Conservation (phyloP, 1,140 invertebrate genomes). For the Rhysida immarginata region DNA sequence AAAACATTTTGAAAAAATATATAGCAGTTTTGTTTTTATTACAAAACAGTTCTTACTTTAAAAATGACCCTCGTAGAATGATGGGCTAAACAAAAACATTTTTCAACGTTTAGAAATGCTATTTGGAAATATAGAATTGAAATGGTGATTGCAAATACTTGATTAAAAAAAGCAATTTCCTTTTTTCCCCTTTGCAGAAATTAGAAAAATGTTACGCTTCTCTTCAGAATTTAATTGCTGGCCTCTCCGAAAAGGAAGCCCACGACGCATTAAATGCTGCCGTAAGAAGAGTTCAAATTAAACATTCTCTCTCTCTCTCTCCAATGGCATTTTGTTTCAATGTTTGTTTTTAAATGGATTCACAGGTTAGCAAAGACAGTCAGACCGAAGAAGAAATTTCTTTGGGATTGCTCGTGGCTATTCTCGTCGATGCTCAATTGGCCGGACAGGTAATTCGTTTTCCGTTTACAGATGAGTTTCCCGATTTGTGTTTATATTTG, state of each 20-base stretch:
- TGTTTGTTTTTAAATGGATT: not conserved
- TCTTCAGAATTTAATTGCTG: constrained; percentile 56
- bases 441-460: constrained; percentile 54
- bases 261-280: constrained; percentile 78
- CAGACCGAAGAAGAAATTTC: constrained; percentile 79
- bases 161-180: too few species aligned
- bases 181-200: too few species aligned
- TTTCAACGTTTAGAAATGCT: too few species aligned
- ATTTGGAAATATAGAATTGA: too few species aligned
- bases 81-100: too few species aligned
- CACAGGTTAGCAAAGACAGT: constrained; percentile 55
- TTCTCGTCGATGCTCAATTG: constrained; percentile 70
- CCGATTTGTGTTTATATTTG: not conserved
- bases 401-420: constrained; percentile 69
- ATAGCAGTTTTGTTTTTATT: too few species aligned
- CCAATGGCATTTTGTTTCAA: not conserved
- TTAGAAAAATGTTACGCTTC: constrained; percentile 64
- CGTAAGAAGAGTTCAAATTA: constrained; percentile 29
- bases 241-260: constrained; percentile 79
- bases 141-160: too few species aligned
- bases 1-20: too few species aligned
- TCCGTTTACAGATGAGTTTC: too few species aligned
- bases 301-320: too few species aligned
- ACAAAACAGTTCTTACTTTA: too few species aligned
- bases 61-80: too few species aligned